Base-by-base conservation (phyloP, 2,888 invertebrate species). In the Pristionchus arcanus region DNA sequence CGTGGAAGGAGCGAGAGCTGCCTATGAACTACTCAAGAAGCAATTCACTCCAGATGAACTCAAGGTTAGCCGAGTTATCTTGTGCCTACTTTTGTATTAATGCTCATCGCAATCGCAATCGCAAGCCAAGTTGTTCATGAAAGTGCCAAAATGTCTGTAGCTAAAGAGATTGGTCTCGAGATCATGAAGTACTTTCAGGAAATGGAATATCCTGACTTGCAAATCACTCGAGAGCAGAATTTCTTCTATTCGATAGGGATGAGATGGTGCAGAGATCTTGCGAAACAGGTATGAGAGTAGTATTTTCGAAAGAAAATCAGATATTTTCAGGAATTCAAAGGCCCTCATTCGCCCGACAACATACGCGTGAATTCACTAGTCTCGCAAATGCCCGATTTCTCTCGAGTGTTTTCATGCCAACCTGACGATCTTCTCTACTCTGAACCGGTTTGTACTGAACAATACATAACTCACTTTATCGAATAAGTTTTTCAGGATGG, bases 231-330 rank as follows among this genome's bases (percentile, higher is more conserved):
- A 13, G 42, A 87, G 11, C 87, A 68, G 21, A 28, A 15, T 15
- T 87, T 87, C 31, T 87, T 63, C 42, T 87, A 87, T 37, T 87
- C 87, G 11, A n/a, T 42, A 1, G 87, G 68, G 2, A 68, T 68
- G 87, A 25, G 87, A 49, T 42, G 28, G 7, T 87, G 87, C 49
- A 19, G 19, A 34, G 55, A 85, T 59, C 19, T 49, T 0, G 49
- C 49, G 49, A 81, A 53, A 3, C n/a, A n/a, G 42, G 81, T 74
- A 37, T 2, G 5, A 5, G 2, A 5, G 9, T 34, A 16, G 31
- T 71, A 3, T 71, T 34, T 31, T 31, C n/a, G n/a, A n/a, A n/a
- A n/a, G n/a, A n/a, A n/a, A n/a, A n/a, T n/a, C n/a, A n/a, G 19
- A 25, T 66, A 34, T 71, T 16, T 59, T 59, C 59, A 59, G 59